Evolutionary conservation across 2,888 invertebrate genomes (phyloP).

Genomic region (Diabrotica balteata): DNA sequence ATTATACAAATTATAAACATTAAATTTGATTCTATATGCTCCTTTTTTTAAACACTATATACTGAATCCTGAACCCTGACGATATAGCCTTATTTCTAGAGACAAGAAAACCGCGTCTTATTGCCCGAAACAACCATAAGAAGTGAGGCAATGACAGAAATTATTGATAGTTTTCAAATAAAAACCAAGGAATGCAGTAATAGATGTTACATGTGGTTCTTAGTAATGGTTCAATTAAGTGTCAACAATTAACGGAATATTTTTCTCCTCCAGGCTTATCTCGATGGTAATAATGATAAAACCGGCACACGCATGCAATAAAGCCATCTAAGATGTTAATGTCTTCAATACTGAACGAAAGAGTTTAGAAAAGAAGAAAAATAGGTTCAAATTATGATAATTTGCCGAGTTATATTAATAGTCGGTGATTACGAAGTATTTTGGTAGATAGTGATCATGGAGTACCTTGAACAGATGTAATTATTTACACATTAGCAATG

Average conservation of each 20-base stretch:
- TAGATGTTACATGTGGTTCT: too few relatives aligned
- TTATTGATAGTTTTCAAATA: too few relatives aligned
- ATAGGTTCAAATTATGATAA: conserved; percentile 49
- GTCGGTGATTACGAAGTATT: conserved; percentile 49
- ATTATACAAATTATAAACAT: too few relatives aligned
- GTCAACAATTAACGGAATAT: background rate
- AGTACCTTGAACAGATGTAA: conserved; percentile 57
- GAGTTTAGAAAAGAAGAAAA: conserved; percentile 33
- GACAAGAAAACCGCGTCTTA: too few relatives aligned
- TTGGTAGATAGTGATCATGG: conserved; percentile 56
- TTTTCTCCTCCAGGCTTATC: background rate
- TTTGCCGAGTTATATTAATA: conserved; percentile 51
- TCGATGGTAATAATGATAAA: conserved; percentile 9
- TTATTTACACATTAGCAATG: conserved; percentile 62
- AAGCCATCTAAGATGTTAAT: conserved; percentile 51
- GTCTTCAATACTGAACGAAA: conserved; percentile 32
- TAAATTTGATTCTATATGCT: too few relatives aligned
- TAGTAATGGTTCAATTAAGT: too few relatives aligned
- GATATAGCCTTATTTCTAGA: too few relatives aligned
- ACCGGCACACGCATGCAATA: conserved; percentile 43
- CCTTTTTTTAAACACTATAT: too few relatives aligned
- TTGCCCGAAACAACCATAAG: too few relatives aligned
- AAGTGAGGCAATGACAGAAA: too few relatives aligned
- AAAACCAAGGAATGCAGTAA: too few relatives aligned
- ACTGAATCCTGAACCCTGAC: too few relatives aligned